These are phyloP conservation scores for Catalaphyllia jardinei DNA, from an alignment of 64 coral and sea anemone species.

Conservation along the genomic window DNA sequence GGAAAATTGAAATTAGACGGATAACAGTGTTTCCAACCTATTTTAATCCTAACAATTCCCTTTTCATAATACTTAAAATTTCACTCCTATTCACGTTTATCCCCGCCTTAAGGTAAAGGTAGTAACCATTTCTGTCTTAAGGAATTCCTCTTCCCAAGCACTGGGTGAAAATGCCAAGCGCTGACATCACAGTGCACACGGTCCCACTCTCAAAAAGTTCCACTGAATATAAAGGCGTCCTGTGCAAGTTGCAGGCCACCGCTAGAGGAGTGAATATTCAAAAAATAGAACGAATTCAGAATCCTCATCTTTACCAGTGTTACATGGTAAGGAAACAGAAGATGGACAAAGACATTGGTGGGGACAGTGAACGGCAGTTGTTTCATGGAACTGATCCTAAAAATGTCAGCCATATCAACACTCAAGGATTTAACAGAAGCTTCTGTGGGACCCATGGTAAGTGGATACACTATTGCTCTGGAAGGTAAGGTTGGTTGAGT, in stretches of 20 bases:
- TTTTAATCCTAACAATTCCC: too few relatives aligned
- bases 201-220: background rate
- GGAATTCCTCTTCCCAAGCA: background rate
- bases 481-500: too few relatives aligned
- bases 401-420: background rate
- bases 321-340: conserved; percentile 24
- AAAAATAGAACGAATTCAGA: conserved; percentile 12
- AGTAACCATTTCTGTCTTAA: background rate
- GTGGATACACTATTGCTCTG: background rate
- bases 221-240: conserved; percentile 2
- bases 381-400: conserved; percentile 2
- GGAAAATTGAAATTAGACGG: too few relatives aligned
- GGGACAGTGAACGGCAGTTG: conserved; percentile 18
- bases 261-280: background rate
- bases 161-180: conserved; percentile 1
- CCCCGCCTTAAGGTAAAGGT: too few relatives aligned
- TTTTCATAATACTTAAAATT: too few relatives aligned
- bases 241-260: background rate
- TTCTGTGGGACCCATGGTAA: conserved; percentile 3
- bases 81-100: too few relatives aligned
- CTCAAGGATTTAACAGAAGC: conserved; percentile 36
- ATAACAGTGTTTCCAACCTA: too few relatives aligned
- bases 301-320: conserved; percentile 34
- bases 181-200: background rate
- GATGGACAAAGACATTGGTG: conserved; percentile 2